phyloP scores from a whole-genome alignment of 92 coral and sea anemone genomes.

The Palythoa caribaeorum region DNA sequence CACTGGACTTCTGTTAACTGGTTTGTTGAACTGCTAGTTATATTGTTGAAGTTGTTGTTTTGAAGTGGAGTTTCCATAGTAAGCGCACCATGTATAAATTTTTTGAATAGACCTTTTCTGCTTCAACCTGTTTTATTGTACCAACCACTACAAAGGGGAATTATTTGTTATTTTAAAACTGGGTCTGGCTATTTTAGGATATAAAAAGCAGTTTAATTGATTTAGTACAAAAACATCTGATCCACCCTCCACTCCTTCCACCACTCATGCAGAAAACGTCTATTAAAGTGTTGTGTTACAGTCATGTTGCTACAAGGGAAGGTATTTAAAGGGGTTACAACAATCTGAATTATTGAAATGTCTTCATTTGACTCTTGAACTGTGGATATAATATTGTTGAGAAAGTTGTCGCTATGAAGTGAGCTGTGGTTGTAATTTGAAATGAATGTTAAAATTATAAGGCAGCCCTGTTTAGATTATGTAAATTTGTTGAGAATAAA shows the following conservation, averaged over 20 bases:
- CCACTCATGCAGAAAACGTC: constrained; percentile 6
- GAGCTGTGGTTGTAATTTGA: constrained; percentile 16
- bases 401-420: constrained; percentile 6
- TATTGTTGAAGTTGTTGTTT: constrained; percentile 16
- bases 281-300: constrained; percentile 1
- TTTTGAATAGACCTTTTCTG: constrained; percentile 13
- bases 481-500: constrained; percentile 28
- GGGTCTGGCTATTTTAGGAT: constrained; percentile 8
- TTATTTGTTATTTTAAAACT: constrained; percentile 10
- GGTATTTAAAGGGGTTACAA: constrained; percentile 16
- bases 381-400: constrained; percentile 4
- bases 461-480: constrained; percentile 24
- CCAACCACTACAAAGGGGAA: constrained; percentile 13
- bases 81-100: constrained; percentile 8
- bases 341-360: constrained; percentile 9
- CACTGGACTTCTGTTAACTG: constrained; percentile 26
- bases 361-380: constrained; percentile 14
- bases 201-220: constrained; percentile 8
- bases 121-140: constrained; percentile 10
- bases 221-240: not conserved
- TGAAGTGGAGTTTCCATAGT: constrained; percentile 28
- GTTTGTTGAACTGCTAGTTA: constrained; percentile 19
- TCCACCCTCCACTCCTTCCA: not conserved
- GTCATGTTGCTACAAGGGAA: constrained; percentile 9
- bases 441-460: constrained; percentile 3